Evolutionary conservation across 2,888 invertebrate species (phyloP).

Genomic region (Priapulus caudatus): DNA sequence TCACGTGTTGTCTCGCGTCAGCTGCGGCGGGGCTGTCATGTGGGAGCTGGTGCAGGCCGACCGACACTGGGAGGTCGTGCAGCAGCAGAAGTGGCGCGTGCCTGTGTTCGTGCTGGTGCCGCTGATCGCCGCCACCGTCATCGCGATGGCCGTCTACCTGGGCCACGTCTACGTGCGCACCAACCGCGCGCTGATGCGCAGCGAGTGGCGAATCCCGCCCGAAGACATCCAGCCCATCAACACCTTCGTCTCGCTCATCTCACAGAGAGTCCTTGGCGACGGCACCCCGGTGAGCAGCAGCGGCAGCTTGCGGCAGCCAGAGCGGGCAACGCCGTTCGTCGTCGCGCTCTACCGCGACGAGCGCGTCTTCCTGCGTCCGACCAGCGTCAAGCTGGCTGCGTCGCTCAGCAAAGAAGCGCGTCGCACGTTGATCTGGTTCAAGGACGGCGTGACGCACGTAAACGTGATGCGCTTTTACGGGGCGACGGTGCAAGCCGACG

Average conservation of each 20-base stretch:
- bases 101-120: conserved; percentile 22
- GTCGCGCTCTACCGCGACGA: background rate
- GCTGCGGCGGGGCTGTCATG: conserved; percentile 22
- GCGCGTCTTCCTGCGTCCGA: background rate
- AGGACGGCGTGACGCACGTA: conserved; percentile 25
- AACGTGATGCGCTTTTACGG: conserved; percentile 32
- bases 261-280: no score
- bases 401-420: conserved; percentile 18
- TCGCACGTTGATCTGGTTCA: conserved; percentile 25
- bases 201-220: conserved; percentile 22
- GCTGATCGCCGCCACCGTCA: conserved; percentile 19
- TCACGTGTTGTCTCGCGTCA: conserved; percentile 23
- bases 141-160: conserved; percentile 21
- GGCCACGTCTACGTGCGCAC: conserved; percentile 22
- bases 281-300: background rate
- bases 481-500: conserved; percentile 24
- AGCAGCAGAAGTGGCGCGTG: conserved; percentile 21
- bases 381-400: background rate
- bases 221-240: background rate
- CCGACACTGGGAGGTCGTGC: conserved; percentile 20
- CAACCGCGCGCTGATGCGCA: conserved; percentile 24
- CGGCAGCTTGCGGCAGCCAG: background rate
- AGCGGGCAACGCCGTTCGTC: background rate
- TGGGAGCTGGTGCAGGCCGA: conserved; percentile 23
- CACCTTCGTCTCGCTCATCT: background rate